A percentile compares a stretch with the other conserved stretches of the same genome.
Evolutionary conservation across 2,797 vertebrate species (phyloP).

Genomic region (Scolopax rusticola): DNA sequence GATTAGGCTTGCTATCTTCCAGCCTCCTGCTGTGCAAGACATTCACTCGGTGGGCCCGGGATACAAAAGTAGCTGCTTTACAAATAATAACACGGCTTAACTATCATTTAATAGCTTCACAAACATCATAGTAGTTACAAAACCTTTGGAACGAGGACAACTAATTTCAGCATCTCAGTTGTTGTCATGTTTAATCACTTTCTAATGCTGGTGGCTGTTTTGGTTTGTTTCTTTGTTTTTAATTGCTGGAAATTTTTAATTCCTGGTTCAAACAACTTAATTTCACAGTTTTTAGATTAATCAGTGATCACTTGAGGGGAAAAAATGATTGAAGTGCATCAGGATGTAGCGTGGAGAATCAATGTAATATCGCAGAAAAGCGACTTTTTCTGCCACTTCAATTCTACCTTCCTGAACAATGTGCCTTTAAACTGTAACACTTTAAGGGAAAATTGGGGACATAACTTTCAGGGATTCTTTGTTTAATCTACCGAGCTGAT

Average conservation of each 20-base stretch:
- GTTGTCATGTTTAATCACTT: constrained; percentile 57
- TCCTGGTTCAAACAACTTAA: constrained; percentile 58
- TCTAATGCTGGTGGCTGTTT: constrained; percentile 47
- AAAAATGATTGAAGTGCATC: constrained; percentile 22
- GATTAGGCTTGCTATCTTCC: constrained; percentile 12
- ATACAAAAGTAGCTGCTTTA: constrained; percentile 59
- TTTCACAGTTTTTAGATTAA: constrained; percentile 64
- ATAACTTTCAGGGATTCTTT: background rate
- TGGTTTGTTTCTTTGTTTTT: constrained; percentile 54
- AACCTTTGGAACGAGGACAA: background rate
- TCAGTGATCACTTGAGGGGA: constrained; percentile 34
- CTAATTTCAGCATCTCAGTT: constrained; percentile 54
- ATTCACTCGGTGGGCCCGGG: constrained; percentile 20
- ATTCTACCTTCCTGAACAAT: background rate
- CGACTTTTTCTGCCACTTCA: too few relatives aligned
- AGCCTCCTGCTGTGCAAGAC: constrained; percentile 37
- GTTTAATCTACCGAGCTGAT: background rate
- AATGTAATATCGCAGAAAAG: background rate
- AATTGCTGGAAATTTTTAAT: constrained; percentile 63
- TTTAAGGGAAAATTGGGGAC: background rate
- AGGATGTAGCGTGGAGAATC: background rate
- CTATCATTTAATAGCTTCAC: constrained; percentile 43
- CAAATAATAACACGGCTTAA: constrained; percentile 56
- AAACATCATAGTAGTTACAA: constrained; percentile 38
- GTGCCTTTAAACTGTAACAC: background rate